Evolutionary conservation across 2,797 vertebrate species (phyloP).

Genomic region (Falco rusticolus): DNA sequence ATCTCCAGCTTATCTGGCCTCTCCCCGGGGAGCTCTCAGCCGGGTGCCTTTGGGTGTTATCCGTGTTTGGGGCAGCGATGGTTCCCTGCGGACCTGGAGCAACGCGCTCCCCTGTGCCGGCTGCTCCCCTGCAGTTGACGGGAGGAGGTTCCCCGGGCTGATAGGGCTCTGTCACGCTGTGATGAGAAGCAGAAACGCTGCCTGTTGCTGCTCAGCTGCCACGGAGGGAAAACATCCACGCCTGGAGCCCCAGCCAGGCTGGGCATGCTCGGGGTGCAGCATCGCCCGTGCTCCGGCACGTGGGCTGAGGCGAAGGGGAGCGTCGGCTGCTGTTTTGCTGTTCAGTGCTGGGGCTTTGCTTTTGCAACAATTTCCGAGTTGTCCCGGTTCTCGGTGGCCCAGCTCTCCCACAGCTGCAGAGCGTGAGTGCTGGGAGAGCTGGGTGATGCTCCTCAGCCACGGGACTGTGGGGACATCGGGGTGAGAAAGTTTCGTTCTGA

Average conservation of each 20-base stretch:
- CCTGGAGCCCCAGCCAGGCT: rapidly evolving
- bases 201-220: neutral
- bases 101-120: rapidly evolving
- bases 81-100: neutral
- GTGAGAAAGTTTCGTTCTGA: neutral
- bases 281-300: rapidly evolving
- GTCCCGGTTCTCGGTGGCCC: rapidly evolving
- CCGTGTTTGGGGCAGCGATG: rapidly evolving
- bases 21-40: neutral
- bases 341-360: neutral
- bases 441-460: rapidly evolving
- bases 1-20: neutral
- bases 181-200: neutral
- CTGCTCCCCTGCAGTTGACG: neutral
- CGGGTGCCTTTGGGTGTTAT: neutral
- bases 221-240: rapidly evolving
- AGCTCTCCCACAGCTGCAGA: rapidly evolving
- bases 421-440: neutral
- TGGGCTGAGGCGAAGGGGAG: rapidly evolving
- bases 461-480: rapidly evolving
- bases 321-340: rapidly evolving
- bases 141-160: neutral
- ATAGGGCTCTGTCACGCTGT: rapidly evolving
- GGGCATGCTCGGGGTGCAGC: rapidly evolving
- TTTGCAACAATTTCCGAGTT: rapidly evolving